A percentile compares a stretch with the other conserved stretches of the same genome.
Conservation (phyloP, 2,113 vertebrate genomes). For the Callorhinus ursinus region DNA sequence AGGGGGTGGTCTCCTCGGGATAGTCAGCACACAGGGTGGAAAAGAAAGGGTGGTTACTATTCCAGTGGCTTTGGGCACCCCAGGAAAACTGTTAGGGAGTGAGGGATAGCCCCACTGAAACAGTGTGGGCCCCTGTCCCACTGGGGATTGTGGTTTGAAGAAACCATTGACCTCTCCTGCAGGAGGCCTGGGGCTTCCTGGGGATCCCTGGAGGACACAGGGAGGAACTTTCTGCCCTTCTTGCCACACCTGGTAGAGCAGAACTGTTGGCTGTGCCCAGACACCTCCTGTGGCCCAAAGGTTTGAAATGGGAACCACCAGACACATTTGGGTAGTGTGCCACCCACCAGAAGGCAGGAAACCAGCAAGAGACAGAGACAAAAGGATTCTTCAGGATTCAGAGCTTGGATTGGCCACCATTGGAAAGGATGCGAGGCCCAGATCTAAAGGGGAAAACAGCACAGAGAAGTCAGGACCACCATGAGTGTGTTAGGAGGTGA, state of each 20-base stretch:
- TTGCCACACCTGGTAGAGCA: background rate
- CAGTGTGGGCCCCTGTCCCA: background rate
- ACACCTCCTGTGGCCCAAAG: background rate
- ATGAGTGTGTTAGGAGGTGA: background rate
- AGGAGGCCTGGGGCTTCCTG: background rate
- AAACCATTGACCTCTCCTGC: background rate
- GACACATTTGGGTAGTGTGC: background rate
- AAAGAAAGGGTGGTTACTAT: background rate
- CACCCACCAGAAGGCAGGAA: background rate
- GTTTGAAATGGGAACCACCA: background rate
- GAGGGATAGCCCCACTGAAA: background rate
- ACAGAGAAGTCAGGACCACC: background rate
- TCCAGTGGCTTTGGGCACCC: background rate
- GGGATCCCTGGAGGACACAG: too few relatives aligned
- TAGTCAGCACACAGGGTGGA: background rate
- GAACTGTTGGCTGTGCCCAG: background rate
- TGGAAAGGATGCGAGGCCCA: background rate
- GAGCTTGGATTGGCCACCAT: background rate
- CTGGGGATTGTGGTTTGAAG: background rate
- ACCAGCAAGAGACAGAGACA: background rate
- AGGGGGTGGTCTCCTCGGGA: background rate
- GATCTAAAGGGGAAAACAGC: background rate
- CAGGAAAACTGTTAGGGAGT: background rate
- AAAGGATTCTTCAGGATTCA: background rate
- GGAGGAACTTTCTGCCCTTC: background rate